A percentile compares a stretch with the other conserved stretches of the same genome.
Evolutionary conservation across 2,888 invertebrate genomes (phyloP).

Genomic region (Blastobasis adustella): DNA sequence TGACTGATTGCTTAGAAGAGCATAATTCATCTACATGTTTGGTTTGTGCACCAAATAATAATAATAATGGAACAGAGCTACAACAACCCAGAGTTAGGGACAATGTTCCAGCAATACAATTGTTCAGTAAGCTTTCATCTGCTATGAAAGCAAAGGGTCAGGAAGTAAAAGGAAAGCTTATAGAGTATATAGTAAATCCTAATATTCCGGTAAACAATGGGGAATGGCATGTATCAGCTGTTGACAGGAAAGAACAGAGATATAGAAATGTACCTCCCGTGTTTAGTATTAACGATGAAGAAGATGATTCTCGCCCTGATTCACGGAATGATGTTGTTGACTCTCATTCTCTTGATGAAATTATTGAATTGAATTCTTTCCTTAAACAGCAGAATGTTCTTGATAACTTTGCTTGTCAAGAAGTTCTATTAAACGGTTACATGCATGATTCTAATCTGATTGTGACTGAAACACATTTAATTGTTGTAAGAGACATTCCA

Average conservation of each 20-base stretch:
- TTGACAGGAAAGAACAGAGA: conserved; percentile 88
- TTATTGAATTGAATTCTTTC: conserved; percentile 87
- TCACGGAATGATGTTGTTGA: conserved; percentile 55
- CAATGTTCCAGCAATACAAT: conserved; percentile 75
- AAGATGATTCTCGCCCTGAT: conserved; percentile 52
- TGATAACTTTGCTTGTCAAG: conserved; percentile 92
- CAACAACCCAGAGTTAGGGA: conserved; percentile 40
- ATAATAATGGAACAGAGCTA: conserved; percentile 36
- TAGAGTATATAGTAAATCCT: conserved; percentile 95
- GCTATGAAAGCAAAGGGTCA: conserved; percentile 94
- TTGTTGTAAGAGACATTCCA: conserved; percentile 87
- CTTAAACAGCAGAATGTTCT: conserved; percentile 88
- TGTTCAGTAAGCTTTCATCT: conserved; percentile 88
- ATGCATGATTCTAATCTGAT: conserved; percentile 92
- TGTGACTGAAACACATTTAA: conserved; percentile 89
- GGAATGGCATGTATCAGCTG: conserved; percentile 89
- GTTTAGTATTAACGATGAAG: conserved; percentile 95
- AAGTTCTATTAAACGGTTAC: conserved; percentile 91
- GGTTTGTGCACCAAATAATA: conserved; percentile 80
- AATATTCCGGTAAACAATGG: conserved; percentile 73
- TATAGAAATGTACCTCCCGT: conserved; percentile 94
- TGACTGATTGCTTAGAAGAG: conserved; percentile 87
- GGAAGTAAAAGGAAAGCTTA: conserved; percentile 92
- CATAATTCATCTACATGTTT: conserved; percentile 88
- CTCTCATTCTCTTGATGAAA: conserved; percentile 81